phyloP scores from a whole-genome alignment of 2,888 invertebrate genomes.

The Cantharis lateralis region DNA sequence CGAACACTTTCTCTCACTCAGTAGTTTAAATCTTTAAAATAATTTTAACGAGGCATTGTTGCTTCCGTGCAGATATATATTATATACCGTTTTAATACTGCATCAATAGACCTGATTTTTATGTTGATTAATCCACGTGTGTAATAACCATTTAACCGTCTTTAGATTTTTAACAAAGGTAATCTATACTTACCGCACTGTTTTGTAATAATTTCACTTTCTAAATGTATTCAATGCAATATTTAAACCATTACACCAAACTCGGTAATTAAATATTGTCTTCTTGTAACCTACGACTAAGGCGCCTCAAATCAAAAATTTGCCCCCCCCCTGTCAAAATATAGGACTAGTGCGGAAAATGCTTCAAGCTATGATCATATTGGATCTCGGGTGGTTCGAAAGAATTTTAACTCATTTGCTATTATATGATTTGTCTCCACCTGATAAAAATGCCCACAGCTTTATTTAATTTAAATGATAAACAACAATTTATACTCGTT shows the following conservation, averaged over 20 bases:
- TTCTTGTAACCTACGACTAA: background rate
- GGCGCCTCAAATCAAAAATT: too few species aligned
- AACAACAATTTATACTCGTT: background rate
- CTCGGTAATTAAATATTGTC: constrained; percentile 7
- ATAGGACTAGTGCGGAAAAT: background rate
- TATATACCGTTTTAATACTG: background rate
- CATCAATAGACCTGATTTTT: background rate
- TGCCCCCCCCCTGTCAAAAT: too few species aligned
- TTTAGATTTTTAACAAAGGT: constrained; percentile 13
- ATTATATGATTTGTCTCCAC: background rate
- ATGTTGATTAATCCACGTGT: background rate
- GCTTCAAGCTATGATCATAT: background rate
- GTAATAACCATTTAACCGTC: background rate
- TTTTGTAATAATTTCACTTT: constrained; percentile 26
- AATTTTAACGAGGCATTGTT: constrained; percentile 9
- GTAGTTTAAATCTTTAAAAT: constrained; percentile 6
- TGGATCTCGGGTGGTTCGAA: too few species aligned
- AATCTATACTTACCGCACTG: constrained; percentile 5
- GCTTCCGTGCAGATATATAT: background rate
- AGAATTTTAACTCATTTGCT: too few species aligned
- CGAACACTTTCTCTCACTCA: constrained; percentile 17
- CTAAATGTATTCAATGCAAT: constrained; percentile 20
- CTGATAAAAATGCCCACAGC: background rate
- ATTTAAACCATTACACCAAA: constrained; percentile 18
- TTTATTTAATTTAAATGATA: background rate